Percentiles rank a stretch among this genome's conserved stretches.
These are phyloP conservation scores for Lagodon rhomboides DNA, from an alignment of 2,797 vertebrate genomes.

Conservation along the genomic window DNA sequence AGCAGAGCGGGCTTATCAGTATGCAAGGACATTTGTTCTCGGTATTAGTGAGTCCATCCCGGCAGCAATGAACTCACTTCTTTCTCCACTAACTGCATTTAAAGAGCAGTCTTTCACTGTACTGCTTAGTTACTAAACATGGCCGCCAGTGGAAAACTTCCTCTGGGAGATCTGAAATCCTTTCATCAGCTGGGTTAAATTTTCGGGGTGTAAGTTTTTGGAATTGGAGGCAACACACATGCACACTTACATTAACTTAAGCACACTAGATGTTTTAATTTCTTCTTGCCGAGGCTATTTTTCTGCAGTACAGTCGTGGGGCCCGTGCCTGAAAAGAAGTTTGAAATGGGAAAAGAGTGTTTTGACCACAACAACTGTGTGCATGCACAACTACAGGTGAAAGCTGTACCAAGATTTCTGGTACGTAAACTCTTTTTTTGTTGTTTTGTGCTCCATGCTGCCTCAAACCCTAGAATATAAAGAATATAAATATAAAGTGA, in stretches of 20 bases:
- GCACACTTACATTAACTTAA: not conserved
- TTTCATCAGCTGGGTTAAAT: not conserved
- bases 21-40: slow-evolving; percentile 30
- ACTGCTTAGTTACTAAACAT: not conserved
- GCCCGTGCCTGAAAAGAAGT: not conserved
- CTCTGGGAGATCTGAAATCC: not conserved
- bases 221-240: not conserved
- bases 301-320: not conserved
- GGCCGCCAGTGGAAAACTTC: not conserved
- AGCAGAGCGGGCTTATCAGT: slow-evolving; percentile 13
- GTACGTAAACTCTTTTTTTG: not conserved
- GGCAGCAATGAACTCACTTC: slow-evolving; percentile 8
- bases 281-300: not conserved
- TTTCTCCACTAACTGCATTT: slow-evolving; percentile 6
- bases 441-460: not conserved
- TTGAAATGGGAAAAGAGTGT: not conserved
- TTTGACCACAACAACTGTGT: not conserved
- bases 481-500: not conserved
- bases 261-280: not conserved
- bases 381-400: not conserved
- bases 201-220: not conserved
- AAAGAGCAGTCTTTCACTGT: slow-evolving; percentile 19
- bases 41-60: slow-evolving; percentile 29
- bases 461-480: too few species aligned
- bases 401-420: not conserved